Conservation (phyloP, 2,113 vertebrate species). For the Brienomyrus brachyistius region DNA sequence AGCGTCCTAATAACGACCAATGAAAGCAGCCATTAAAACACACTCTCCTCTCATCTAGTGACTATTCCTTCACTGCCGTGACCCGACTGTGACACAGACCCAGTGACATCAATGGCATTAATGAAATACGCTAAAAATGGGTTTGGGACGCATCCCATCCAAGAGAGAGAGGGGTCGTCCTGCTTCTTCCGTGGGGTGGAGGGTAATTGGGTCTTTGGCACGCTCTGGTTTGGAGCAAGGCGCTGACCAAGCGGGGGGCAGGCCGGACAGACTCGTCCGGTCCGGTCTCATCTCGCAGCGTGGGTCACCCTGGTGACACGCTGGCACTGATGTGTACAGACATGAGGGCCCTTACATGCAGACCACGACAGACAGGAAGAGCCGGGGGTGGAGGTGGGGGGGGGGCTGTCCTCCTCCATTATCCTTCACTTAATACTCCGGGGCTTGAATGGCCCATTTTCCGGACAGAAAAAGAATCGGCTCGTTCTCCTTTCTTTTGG, state of each 20-base stretch:
- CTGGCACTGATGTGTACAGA: not conserved
- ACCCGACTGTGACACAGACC: not conserved
- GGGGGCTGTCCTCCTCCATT: not conserved
- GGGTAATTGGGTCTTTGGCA: not conserved
- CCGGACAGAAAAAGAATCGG: constrained; percentile 6
- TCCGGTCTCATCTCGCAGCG: not conserved
- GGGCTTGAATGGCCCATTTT: constrained; percentile 18
- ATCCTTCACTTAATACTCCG: not conserved
- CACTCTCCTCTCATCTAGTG: not conserved
- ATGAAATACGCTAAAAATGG: not conserved
- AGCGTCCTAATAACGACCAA: not conserved
- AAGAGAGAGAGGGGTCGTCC: not conserved
- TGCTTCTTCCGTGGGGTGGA: not conserved
- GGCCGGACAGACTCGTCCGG: not conserved
- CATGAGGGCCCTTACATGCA: not conserved
- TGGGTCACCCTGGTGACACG: not conserved
- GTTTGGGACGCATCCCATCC: not conserved
- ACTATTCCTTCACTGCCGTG: not conserved
- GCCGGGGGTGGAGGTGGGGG: not conserved
- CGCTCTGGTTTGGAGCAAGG: not conserved
- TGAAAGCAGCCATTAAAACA: not conserved
- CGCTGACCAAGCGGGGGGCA: not conserved
- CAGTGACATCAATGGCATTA: not conserved
- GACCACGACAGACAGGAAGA: not conserved
- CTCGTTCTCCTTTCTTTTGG: constrained; percentile 1